Conservation (phyloP, 1,140 invertebrate genomes). For the Meloidogyne exigua region DNA sequence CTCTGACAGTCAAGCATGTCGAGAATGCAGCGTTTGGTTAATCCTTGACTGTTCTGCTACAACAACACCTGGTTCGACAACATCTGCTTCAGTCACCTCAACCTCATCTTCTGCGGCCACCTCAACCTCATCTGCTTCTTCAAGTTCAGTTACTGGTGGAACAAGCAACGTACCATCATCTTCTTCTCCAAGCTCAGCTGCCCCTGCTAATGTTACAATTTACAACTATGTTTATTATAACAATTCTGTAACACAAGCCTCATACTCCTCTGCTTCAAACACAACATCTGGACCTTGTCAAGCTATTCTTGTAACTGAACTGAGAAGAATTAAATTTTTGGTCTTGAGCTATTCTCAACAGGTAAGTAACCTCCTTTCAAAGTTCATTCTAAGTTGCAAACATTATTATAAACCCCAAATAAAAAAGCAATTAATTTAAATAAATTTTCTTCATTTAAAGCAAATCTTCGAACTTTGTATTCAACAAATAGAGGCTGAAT, state of each 20-base stretch:
- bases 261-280: background rate
- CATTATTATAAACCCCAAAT: too few relatives aligned
- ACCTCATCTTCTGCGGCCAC: background rate
- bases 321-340: conserved; percentile 2
- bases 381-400: too few relatives aligned
- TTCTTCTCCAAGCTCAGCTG: background rate
- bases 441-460: background rate
- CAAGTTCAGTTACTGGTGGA: background rate
- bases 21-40: background rate
- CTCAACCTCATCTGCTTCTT: too few relatives aligned
- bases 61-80: background rate
- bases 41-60: background rate
- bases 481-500: background rate
- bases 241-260: background rate
- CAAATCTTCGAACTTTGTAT: background rate
- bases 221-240: background rate
- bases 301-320: background rate
- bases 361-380: background rate
- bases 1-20: background rate
- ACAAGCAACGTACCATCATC: background rate
- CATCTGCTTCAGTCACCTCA: background rate
- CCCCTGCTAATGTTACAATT: background rate
- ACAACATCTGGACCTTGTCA: background rate
- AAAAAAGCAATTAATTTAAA: too few relatives aligned
- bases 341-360: background rate